These are phyloP conservation scores for Aythya baeri DNA, from an alignment of 2,113 vertebrate genomes.

Conservation along the genomic window DNA sequence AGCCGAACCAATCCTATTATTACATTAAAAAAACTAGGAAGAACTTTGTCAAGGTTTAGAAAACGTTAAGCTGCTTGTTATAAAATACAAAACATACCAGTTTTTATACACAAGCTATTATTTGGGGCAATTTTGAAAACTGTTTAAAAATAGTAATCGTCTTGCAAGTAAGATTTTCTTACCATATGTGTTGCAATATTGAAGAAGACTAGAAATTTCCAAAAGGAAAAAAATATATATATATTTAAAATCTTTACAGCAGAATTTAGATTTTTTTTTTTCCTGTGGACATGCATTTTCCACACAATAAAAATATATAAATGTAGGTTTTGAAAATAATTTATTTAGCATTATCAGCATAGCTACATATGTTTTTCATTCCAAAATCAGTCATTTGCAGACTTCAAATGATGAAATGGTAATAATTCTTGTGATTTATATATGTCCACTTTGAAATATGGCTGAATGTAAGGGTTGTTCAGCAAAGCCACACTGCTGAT, in stretches of 20 bases:
- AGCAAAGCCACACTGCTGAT: neutral
- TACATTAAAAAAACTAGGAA: slow-evolving; percentile 7
- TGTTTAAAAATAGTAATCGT: slow-evolving; percentile 47
- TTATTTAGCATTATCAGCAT: neutral
- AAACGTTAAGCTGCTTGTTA: slow-evolving; percentile 33
- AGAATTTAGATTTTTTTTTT: neutral
- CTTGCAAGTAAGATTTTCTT: slow-evolving; percentile 42
- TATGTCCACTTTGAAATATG: neutral
- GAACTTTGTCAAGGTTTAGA: slow-evolving; percentile 21
- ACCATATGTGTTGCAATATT: slow-evolving; percentile 36
- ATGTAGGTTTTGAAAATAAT: neutral
- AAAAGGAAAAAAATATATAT: slow-evolving; percentile 16
- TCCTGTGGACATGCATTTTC: neutral
- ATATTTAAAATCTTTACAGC: neutral
- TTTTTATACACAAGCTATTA: neutral
- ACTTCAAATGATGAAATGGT: slow-evolving; percentile 7
- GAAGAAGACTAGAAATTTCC: slow-evolving; percentile 34
- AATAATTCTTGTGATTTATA: neutral
- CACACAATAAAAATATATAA: neutral
- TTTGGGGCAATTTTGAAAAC: neutral
- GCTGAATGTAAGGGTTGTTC: neutral
- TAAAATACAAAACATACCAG: neutral
- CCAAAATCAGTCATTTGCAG: neutral
- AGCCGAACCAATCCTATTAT: slow-evolving; percentile 9
- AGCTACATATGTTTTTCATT: slow-evolving; percentile 8